A percentile compares a stretch with the other conserved stretches of the same genome.
phyloP scores from a whole-genome alignment of 2,888 invertebrate genomes.

The Rotaria socialis region DNA sequence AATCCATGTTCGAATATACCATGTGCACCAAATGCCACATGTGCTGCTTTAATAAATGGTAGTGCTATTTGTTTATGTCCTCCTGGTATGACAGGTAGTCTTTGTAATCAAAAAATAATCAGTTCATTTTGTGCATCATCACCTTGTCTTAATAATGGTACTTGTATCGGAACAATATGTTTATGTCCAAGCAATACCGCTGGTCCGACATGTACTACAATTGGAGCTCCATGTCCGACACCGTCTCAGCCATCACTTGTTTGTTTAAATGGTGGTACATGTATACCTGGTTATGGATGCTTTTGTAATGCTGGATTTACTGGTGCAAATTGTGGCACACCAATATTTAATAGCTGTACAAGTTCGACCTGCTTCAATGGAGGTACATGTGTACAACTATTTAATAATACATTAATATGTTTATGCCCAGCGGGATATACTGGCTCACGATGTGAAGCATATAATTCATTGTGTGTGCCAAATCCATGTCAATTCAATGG shows the following conservation, averaged over 20 bases:
- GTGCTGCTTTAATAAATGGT: constrained; percentile 38
- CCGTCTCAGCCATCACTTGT: constrained; percentile 32
- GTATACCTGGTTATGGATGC: constrained; percentile 39
- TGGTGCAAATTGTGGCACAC: constrained; percentile 32
- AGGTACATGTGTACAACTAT: constrained; percentile 36
- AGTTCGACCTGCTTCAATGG: constrained; percentile 39
- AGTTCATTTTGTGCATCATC: constrained; percentile 38
- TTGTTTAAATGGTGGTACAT: constrained; percentile 42
- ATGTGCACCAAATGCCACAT: constrained; percentile 40
- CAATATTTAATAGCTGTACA: constrained; percentile 24
- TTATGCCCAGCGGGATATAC: constrained; percentile 41
- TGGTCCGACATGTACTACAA: constrained; percentile 7
- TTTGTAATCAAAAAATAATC: constrained; percentile 41
- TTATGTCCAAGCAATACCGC: constrained; percentile 36
- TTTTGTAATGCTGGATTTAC: constrained; percentile 33
- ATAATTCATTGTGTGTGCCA: not conserved
- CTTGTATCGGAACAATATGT: constrained; percentile 40
- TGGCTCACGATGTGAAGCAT: constrained; percentile 25
- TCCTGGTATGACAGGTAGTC: constrained; percentile 35
- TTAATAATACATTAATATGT: constrained; percentile 36
- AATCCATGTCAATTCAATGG: constrained; percentile 44
- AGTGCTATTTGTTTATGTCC: constrained; percentile 37
- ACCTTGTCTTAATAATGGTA: constrained; percentile 40
- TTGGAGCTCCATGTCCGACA: constrained; percentile 1
- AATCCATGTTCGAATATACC: constrained; percentile 41